Evolutionary conservation across 2,888 invertebrate genomes (phyloP).

Genomic region (Drosophila subsilvestris): DNA sequence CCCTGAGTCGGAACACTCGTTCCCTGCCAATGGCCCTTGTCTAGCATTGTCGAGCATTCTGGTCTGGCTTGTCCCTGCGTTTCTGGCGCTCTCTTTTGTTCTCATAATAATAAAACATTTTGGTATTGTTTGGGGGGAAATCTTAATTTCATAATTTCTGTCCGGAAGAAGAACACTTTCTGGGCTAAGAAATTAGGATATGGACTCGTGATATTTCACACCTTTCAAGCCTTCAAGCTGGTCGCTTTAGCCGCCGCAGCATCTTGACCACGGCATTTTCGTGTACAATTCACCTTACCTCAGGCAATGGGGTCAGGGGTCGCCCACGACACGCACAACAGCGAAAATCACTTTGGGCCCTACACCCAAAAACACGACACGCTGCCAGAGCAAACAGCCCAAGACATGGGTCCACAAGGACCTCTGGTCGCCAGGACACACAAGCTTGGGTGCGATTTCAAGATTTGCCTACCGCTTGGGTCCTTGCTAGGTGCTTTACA

Average conservation of each 20-base stretch:
- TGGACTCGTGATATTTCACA: neutral
- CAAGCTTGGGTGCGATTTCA: neutral
- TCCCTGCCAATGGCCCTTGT: neutral
- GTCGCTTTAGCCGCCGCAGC: neutral
- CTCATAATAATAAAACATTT: constrained; percentile 32
- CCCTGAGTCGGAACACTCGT: no score
- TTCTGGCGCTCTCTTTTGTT: constrained; percentile 23
- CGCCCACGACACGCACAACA: constrained; percentile 15
- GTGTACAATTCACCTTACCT: constrained; percentile 21
- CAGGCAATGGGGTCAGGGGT: neutral
- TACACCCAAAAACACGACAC: neutral
- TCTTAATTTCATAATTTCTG: constrained; percentile 19
- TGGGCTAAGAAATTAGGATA: neutral
- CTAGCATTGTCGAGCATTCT: constrained; percentile 15
- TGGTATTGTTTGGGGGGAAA: constrained; percentile 17
- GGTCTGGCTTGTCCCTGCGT: constrained; percentile 24
- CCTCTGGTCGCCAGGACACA: neutral
- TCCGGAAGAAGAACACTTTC: constrained; percentile 7
- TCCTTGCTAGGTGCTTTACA: neutral
- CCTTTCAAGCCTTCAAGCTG: constrained; percentile 7
- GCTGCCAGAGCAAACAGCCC: neutral
- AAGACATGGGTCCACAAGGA: neutral
- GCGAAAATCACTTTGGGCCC: constrained; percentile 24
- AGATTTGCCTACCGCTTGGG: neutral
- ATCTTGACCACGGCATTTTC: constrained; percentile 16